These are phyloP conservation scores for Noturus placidus DNA, from an alignment of 2,113 vertebrate species.

Conservation along the genomic window DNA sequence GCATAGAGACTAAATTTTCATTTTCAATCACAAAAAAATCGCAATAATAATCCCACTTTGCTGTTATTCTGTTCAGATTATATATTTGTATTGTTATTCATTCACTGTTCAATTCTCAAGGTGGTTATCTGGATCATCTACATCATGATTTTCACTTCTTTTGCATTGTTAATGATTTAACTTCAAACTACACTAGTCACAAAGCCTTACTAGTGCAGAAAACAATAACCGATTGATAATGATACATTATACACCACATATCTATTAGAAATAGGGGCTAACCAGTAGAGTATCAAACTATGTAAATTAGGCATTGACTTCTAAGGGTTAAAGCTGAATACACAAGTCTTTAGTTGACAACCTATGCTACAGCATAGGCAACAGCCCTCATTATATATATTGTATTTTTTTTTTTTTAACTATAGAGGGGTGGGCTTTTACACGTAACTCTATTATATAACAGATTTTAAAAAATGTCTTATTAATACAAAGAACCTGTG, in stretches of 20 bases:
- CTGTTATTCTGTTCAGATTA: not conserved
- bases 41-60: not conserved
- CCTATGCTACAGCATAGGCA: no score
- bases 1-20: not conserved
- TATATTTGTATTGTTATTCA: not conserved
- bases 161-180: no score
- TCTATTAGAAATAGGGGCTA: no score
- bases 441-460: not conserved
- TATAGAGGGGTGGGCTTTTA: not conserved
- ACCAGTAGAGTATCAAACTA: no score
- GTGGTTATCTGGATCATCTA: not conserved
- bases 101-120: not conserved
- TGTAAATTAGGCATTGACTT: not conserved
- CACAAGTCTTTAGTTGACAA: not conserved
- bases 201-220: not conserved
- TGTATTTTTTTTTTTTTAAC: no score
- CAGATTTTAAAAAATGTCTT: no score
- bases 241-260: no score
- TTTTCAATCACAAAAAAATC: not conserved
- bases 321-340: not conserved
- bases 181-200: no score
- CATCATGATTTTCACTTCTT: not conserved
- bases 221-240: not conserved
- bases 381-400: no score
- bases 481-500: no score